A percentile compares a stretch with the other conserved stretches of the same genome.
Evolutionary conservation across 2,113 vertebrate genomes (phyloP).

Genomic region (Terrapene triunguis): DNA sequence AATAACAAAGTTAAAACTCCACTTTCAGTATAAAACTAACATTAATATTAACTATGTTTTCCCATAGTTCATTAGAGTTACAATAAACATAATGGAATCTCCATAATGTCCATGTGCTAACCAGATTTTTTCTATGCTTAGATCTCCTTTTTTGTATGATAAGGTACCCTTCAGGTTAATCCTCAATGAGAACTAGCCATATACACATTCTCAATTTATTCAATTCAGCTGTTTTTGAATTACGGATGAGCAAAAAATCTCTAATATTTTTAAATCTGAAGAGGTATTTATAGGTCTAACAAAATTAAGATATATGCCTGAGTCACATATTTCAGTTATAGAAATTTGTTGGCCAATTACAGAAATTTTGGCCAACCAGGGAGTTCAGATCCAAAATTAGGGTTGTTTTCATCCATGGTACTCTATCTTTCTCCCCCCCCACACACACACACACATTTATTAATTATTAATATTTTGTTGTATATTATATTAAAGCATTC

Average conservation of each 20-base stretch:
- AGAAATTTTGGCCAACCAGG: background rate
- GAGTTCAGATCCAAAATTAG: background rate
- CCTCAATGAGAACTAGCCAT: background rate
- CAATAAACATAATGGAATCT: background rate
- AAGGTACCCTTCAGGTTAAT: background rate
- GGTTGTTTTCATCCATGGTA: too few species aligned
- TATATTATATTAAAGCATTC: background rate
- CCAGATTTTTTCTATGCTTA: background rate
- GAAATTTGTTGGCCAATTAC: background rate
- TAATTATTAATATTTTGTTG: background rate
- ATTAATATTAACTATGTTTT: background rate
- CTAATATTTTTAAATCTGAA: background rate
- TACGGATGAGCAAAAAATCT: background rate
- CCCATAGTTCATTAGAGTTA: background rate
- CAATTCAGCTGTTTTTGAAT: background rate
- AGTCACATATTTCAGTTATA: background rate
- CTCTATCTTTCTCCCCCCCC: background rate
- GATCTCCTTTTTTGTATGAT: background rate
- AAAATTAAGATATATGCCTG: background rate
- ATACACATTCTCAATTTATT: background rate
- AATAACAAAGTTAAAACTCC: background rate
- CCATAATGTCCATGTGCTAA: background rate
- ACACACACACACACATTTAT: background rate
- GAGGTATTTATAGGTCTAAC: background rate
- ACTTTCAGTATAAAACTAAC: background rate